Evolutionary conservation across 2,888 invertebrate species (phyloP), one percentile per base, ranked within the genome.

Genomic region (Gisinianus flammeolus): DNA sequence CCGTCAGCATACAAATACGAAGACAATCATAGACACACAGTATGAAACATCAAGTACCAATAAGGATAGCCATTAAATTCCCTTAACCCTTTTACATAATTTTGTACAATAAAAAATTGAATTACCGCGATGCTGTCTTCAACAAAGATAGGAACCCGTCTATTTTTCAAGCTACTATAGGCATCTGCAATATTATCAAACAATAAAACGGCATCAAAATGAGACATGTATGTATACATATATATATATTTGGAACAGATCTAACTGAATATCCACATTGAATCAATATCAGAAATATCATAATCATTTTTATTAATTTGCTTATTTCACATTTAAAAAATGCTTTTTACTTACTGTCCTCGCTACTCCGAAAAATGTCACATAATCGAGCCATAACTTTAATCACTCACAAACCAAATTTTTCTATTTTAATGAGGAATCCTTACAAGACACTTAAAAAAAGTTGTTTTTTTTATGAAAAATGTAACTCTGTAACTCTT

Each of bases 71-170:
- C 52, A 44, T 44, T 44, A 8, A 44, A 8, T 44, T 44, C 16
- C 10, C 52, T 44, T 16, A 16, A 12, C 8, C 8, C 52, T 44
- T 44, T 44, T 44, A 12, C 10, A 8, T 69, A 52, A 28, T 58
- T 8, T 28, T 56, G 58, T 10, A 24, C 16, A 62, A 62, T 74
- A 4, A 30, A 4, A 28, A 62, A 54, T 24, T 64, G 12, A 56
- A 76, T 56, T 73, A 83, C 83, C 79, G 81, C 81, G 68, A 83
- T 82, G 44, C 81, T 81, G 70, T 82, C 82, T 58, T 83, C 83
- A 70, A 81, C 79, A 68, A 77, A 79, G 22, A 83, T 83, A 26
- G 83, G 83, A 35, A 83, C 79, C 73, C 82, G 77, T 35, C 82
- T 80, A 78, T 79, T 77, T 67, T 81, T 80, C 54, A 83, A 74